Base-by-base conservation (phyloP, 35 echinoderm and acorn worm species). In the Ophiothrix spiculata region DNA sequence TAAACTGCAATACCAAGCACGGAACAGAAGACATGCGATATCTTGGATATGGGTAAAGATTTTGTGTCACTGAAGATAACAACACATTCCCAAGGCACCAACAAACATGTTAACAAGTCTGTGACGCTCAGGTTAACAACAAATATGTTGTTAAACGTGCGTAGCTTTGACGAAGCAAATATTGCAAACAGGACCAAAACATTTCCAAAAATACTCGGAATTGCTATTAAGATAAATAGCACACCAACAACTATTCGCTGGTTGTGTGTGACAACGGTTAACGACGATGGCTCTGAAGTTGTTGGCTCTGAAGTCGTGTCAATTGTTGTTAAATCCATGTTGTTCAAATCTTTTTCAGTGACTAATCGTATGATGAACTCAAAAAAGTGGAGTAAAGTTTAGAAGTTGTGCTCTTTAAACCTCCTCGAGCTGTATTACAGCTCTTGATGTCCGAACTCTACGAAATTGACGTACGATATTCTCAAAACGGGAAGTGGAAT, bases 111-210 rank as follows among this genome's bases (percentile, higher is more conserved):
- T 29, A 97, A 38, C 2, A 92, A 69, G 38, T 97, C 94, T 13
- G 94, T 87, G 16, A 92, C 87, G 6, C 84, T 86, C 4, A 97
- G 79, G 83, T 97, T 97, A 11, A 97, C 94, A 0, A 97, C 94
- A 69, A 93, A 97, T 4, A 93, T 87, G 56, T 97, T 97, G 1
- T 90, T 97, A 32, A 97, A 86, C 14, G 94, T 97, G 34, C 90
- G 86, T 28, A 97, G 87, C 38, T 90, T 92, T 32, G 75, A 75
- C 28, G 89, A 97, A 0, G 92, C 37, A 12, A 97, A 31, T 3
- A 97, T 90, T 10, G 91, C 90, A 0, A 97, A 40, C 25, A 97
- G 88, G 21, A 97, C 87, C 23, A 97, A 64, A 17, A 80, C 78
- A 56, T 97, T 97, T 21, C 90, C 94, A 78, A 93, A 45, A 28